These are phyloP conservation scores for Lontra canadensis DNA, from an alignment of 2,113 vertebrate species.

Conservation along the genomic window DNA sequence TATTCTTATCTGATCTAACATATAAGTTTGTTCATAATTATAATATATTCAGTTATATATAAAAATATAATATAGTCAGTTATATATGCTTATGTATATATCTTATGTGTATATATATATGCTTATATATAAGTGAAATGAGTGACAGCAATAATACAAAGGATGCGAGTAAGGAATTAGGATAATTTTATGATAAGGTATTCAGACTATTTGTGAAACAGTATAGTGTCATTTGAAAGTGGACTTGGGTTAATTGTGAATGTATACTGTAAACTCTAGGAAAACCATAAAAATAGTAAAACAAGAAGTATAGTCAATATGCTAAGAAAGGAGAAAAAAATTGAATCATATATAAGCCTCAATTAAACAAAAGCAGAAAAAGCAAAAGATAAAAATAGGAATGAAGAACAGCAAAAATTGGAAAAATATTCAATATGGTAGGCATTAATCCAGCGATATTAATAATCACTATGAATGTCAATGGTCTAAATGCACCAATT, in stretches of 20 bases:
- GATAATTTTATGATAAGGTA: background rate
- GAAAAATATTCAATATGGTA: background rate
- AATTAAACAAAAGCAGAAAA: background rate
- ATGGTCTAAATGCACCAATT: background rate
- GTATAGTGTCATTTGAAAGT: background rate
- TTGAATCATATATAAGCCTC: background rate
- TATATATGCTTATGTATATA: background rate
- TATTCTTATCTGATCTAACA: background rate
- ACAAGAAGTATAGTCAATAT: background rate
- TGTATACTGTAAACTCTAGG: background rate
- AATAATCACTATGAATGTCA: background rate
- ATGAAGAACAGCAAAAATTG: background rate
- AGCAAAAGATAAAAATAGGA: background rate
- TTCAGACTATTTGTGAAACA: background rate
- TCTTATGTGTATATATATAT: background rate
- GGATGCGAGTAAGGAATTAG: background rate
- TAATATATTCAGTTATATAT: background rate
- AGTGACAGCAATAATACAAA: background rate
- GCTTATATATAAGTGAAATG: background rate
- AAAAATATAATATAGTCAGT: background rate
- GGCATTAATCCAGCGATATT: background rate
- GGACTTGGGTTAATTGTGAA: background rate
- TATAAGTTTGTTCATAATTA: background rate
- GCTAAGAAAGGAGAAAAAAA: background rate
- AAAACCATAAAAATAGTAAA: background rate